A percentile compares a stretch with the other conserved stretches of the same genome.
Conservation (phyloP, 2,888 invertebrate species). For the Eretmocerus hayati region DNA sequence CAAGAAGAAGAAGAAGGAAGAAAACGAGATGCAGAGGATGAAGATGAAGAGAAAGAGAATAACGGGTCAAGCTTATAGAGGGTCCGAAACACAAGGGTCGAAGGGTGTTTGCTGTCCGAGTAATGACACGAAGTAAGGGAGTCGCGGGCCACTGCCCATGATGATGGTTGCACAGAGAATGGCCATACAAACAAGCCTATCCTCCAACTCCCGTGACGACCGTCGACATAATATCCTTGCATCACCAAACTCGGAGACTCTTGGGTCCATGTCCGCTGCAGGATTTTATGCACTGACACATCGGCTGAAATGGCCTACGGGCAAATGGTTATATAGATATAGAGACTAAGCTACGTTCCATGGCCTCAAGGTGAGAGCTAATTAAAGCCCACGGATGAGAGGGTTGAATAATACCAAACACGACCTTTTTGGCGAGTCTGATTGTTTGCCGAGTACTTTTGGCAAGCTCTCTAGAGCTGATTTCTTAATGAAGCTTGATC, state of each 20-base stretch:
- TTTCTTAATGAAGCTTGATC: too few species aligned
- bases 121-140: conserved; percentile 44
- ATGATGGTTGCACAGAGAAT: conserved; percentile 41
- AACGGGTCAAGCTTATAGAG: conserved; percentile 24
- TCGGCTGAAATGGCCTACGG: background rate
- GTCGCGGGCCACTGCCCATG: conserved; percentile 27
- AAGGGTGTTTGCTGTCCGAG: conserved; percentile 47
- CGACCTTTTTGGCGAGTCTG: background rate
- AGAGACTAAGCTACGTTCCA: background rate
- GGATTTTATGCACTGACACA: conserved; percentile 20
- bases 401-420: background rate
- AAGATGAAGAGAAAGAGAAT: conserved; percentile 12
- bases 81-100: conserved; percentile 41
- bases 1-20: conserved; percentile 15
- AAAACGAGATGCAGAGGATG: conserved; percentile 2
- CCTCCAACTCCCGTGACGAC: conserved; percentile 22
- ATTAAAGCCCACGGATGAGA: conserved; percentile 8
- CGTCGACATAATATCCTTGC: conserved; percentile 17
- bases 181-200: conserved; percentile 43
- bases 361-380: conserved; percentile 5
- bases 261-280: background rate
- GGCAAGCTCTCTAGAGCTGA: too few species aligned
- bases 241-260: background rate
- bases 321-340: background rate
- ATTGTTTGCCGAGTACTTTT: conserved; percentile 4